Conservation (phyloP, 2,113 vertebrate genomes). For the Atractosteus spatula region DNA sequence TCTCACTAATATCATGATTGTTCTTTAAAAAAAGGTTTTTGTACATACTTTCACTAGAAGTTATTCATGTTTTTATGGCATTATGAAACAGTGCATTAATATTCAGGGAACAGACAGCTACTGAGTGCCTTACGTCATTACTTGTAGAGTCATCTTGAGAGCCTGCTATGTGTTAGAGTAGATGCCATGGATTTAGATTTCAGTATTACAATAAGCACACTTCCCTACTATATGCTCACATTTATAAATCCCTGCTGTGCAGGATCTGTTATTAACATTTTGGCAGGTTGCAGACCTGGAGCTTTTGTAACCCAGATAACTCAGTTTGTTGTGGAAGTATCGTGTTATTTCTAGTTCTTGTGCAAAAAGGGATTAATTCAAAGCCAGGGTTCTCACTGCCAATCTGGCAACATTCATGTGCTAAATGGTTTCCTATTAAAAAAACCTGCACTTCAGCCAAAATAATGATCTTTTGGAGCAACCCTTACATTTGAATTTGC, state of each 20-base stretch:
- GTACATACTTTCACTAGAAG: no score
- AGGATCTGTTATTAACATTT: not conserved
- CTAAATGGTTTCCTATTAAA: conserved; percentile 12
- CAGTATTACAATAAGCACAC: not conserved
- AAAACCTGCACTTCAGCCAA: conserved; percentile 14
- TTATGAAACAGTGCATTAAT: not conserved
- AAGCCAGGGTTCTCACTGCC: conserved; percentile 1
- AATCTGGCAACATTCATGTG: conserved; percentile 2
- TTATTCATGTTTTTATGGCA: not conserved
- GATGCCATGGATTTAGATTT: not conserved
- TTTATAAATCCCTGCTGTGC: not conserved
- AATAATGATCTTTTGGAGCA: conserved; percentile 4
- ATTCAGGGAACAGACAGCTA: not conserved
- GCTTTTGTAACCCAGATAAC: not conserved
- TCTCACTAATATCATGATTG: not conserved
- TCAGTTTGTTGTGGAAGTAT: not conserved
- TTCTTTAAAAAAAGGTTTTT: no score
- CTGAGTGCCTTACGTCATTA: not conserved
- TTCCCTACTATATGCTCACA: no score
- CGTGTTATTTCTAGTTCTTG: not conserved
- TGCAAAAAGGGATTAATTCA: not conserved
- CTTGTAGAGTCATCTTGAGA: no score
- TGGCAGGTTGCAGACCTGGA: not conserved
- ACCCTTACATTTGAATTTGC: not conserved
- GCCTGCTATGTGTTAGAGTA: no score